These are phyloP conservation scores for Tenrec ecaudatus DNA, from an alignment of 2,113 vertebrate genomes.

Conservation along the genomic window DNA sequence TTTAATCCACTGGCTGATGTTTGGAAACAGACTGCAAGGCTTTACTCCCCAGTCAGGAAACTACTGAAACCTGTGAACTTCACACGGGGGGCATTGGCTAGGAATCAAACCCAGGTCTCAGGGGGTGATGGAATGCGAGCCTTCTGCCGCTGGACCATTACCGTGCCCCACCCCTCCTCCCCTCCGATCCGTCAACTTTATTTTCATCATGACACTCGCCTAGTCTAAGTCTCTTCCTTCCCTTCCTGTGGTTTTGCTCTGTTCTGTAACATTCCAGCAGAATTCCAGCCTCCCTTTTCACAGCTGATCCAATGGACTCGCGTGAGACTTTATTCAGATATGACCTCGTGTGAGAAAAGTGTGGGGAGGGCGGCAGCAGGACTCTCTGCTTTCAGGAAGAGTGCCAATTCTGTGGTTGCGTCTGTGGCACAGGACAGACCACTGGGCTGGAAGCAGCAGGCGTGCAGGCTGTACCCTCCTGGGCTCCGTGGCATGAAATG, in stretches of 20 bases:
- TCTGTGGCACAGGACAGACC: background rate
- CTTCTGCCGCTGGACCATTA: background rate
- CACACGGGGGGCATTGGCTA: background rate
- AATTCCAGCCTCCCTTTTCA: background rate
- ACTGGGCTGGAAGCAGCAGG: background rate
- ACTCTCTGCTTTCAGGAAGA: background rate
- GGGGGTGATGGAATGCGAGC: background rate
- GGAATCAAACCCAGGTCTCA: background rate
- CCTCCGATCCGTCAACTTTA: background rate
- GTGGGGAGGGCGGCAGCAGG: background rate
- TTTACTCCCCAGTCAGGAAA: background rate
- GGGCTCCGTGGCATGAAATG: background rate
- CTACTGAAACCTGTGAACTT: background rate
- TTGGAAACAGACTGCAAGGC: background rate
- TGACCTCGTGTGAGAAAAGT: background rate
- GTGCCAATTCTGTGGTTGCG: background rate
- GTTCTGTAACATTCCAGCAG: background rate
- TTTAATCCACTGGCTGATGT: background rate
- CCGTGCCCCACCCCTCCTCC: background rate
- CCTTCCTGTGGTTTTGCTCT: background rate
- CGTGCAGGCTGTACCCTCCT: background rate
- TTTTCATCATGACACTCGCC: background rate
- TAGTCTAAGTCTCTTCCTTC: background rate
- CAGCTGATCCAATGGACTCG: background rate
- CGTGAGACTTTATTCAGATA: background rate